Conservation (phyloP, 1,140 invertebrate species). For the Pseudomyrmex concolor region DNA sequence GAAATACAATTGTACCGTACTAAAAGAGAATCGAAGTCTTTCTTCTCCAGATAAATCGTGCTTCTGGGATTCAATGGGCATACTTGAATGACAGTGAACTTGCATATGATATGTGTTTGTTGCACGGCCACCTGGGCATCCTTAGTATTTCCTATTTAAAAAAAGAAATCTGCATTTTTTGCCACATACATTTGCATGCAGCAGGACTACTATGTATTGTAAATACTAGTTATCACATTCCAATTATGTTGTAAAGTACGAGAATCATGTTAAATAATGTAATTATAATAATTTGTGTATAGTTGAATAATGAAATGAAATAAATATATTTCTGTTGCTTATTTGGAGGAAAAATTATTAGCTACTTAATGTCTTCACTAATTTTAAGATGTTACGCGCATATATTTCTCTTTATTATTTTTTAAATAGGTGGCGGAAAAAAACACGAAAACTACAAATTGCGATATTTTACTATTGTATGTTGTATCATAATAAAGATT, state of each 20-base stretch:
- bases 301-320: slow-evolving; percentile 81
- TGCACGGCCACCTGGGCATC: slow-evolving; percentile 77
- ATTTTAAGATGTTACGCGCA: slow-evolving; percentile 77
- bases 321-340: slow-evolving; percentile 85
- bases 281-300: slow-evolving; percentile 85
- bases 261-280: slow-evolving; percentile 83
- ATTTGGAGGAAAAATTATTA: slow-evolving; percentile 80
- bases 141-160: slow-evolving; percentile 77
- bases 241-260: slow-evolving; percentile 84
- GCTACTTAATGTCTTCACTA: slow-evolving; percentile 83
- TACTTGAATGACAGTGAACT: slow-evolving; percentile 82
- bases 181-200: slow-evolving; percentile 82
- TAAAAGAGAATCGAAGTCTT: slow-evolving; percentile 67
- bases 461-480: slow-evolving; percentile 82
- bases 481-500: slow-evolving; percentile 80
- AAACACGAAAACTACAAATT: slow-evolving; percentile 77
- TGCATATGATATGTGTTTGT: slow-evolving; percentile 77
- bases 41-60: slow-evolving; percentile 76
- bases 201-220: slow-evolving; percentile 83
- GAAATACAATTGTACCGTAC: slow-evolving; percentile 62
- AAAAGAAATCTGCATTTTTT: slow-evolving; percentile 77
- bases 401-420: slow-evolving; percentile 76
- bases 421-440: slow-evolving; percentile 78
- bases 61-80: slow-evolving; percentile 85
- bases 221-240: slow-evolving; percentile 85